These are phyloP conservation scores for Caenorhabditis afra DNA, from an alignment of 2,888 invertebrate species.

Conservation along the genomic window DNA sequence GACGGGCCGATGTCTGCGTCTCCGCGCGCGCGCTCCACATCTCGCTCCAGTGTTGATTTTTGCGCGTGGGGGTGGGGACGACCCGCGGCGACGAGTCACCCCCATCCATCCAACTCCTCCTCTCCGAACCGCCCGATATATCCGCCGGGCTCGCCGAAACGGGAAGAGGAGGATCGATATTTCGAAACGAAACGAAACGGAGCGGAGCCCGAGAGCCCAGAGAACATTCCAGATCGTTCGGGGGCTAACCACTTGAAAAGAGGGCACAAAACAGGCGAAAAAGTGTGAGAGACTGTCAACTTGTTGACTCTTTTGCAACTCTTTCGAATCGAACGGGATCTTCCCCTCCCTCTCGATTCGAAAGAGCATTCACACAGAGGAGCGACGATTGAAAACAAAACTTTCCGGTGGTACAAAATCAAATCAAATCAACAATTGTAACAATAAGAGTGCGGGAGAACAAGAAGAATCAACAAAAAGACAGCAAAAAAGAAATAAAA, in stretches of 20 bases:
- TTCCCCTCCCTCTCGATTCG: no score
- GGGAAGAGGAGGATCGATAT: constrained; percentile 1
- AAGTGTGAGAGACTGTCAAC: constrained; percentile 27
- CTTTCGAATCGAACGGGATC: constrained; percentile 11
- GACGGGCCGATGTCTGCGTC: constrained; percentile 18
- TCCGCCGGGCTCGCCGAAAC: constrained; percentile 6
- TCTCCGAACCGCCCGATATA: background rate
- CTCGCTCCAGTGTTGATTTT: constrained; percentile 32
- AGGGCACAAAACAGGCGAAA: constrained; percentile 10
- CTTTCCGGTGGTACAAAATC: background rate
- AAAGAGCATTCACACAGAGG: no score
- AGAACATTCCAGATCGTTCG: constrained; percentile 38
- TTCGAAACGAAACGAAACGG: no score
- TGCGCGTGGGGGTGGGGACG: constrained; percentile 32
- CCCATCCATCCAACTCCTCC: no score
- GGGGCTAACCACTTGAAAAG: constrained; percentile 10
- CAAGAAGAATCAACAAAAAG: constrained; percentile 12
- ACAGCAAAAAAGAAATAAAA: background rate
- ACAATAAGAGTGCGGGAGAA: background rate
- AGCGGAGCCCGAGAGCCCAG: background rate
- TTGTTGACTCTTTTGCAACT: constrained; percentile 35
- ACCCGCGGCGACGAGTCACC: constrained; percentile 19
- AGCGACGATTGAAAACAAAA: background rate
- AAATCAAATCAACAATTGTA: background rate
- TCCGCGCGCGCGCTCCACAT: constrained; percentile 1